phyloP scores from a whole-genome alignment of 2,888 invertebrate genomes.

The Rhagium mordax region DNA sequence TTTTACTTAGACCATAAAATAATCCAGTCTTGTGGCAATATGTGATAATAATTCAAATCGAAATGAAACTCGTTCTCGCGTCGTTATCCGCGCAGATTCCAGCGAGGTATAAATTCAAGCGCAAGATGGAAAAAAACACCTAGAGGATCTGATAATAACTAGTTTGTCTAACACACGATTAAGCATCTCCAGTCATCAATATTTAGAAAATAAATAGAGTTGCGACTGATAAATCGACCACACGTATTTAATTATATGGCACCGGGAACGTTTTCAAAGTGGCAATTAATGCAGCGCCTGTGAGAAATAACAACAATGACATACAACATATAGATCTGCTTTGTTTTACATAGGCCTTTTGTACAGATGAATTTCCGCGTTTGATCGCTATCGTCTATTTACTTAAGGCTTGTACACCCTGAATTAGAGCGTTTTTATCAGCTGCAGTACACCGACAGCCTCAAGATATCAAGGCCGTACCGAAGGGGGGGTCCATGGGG shows the following conservation, averaged over 20 bases:
- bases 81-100: background rate
- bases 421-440: background rate
- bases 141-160: slow-evolving; percentile 51
- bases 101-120: slow-evolving; percentile 3
- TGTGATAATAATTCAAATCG: background rate
- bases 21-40: background rate
- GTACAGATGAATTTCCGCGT: slow-evolving; percentile 40
- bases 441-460: no score
- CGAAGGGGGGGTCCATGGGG: no score
- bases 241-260: slow-evolving; percentile 57
- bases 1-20: background rate
- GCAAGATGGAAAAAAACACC: background rate
- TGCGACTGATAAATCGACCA: slow-evolving; percentile 58
- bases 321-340: background rate
- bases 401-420: background rate
- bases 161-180: slow-evolving; percentile 56
- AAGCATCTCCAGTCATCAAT: slow-evolving; percentile 54
- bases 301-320: slow-evolving; percentile 5
- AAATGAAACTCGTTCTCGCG: background rate
- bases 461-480: no score
- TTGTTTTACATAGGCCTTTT: background rate
- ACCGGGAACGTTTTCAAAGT: slow-evolving; percentile 34
- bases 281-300: slow-evolving; percentile 31
- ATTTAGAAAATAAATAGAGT: slow-evolving; percentile 54
- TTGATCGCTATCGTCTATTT: slow-evolving; percentile 40